Percentiles rank a stretch among this genome's conserved stretches.
phyloP scores from a whole-genome alignment of 2,888 invertebrate genomes.

The Drosophila planitibia region DNA sequence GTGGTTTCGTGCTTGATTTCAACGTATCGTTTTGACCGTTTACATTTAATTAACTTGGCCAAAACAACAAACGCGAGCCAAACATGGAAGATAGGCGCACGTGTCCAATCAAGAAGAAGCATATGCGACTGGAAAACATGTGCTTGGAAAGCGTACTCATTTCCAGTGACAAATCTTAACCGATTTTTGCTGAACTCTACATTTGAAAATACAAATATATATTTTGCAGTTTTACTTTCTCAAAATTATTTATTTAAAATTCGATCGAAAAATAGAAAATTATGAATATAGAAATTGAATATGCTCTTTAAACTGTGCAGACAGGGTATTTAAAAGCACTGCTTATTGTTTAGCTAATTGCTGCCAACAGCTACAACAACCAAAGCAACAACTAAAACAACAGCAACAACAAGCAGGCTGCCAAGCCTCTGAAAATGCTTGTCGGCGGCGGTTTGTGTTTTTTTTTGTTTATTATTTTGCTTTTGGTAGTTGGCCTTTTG shows the following conservation, averaged over 20 bases:
- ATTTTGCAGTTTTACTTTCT: not conserved
- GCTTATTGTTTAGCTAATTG: conserved; percentile 58
- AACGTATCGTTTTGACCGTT: conserved; percentile 2
- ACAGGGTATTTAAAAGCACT: conserved; percentile 33
- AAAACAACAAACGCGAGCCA: conserved; percentile 12
- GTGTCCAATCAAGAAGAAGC: not conserved
- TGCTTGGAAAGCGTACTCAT: not conserved
- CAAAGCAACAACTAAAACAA: conserved; percentile 5
- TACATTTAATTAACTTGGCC: conserved; percentile 21
- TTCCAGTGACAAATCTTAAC: not conserved
- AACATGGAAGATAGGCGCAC: not conserved
- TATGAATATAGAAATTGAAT: not conserved
- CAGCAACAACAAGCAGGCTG: not conserved
- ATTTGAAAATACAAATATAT: no score
- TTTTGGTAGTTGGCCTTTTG: conserved; percentile 53
- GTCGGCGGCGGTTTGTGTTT: not conserved
- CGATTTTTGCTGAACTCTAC: not conserved
- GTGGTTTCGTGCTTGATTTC: conserved; percentile 31
- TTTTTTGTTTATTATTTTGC: not conserved
- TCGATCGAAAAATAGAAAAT: not conserved
- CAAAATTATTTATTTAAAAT: not conserved
- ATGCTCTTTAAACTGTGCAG: not conserved
- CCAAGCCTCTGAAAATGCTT: conserved; percentile 18
- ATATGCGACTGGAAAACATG: not conserved
- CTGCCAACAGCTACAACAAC: conserved; percentile 7